Base-by-base conservation (phyloP, 2,888 invertebrate species). In the Synergus itoensis region DNA sequence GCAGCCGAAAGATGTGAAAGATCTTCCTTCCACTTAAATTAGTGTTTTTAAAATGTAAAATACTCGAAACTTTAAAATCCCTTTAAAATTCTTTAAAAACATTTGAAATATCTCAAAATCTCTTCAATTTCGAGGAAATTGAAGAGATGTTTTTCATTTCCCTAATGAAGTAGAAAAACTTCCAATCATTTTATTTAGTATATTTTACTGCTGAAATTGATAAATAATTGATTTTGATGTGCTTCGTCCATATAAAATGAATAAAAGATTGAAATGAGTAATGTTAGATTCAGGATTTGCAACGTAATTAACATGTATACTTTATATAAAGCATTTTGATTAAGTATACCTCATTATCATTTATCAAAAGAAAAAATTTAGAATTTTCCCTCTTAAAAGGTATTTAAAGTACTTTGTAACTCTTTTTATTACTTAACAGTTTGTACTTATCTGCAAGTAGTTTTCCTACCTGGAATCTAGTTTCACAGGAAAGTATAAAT, bases 241-340 rank as follows among this genome's bases (percentile, higher is more conserved):
- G 21, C 14, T 67, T 18, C 7, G 14, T 69, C 18, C 7, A 45
- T 69, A 14, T 69, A 14, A 28, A 48, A 69, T 69, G 36, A 69
- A 69, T 69, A 69, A 69, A 48, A 69, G 48, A 69, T 48, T 69
- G 5, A 16, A 48, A 69, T 69, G 8, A 21, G 43, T 21, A 67
- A 69, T 57, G 9, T 48, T 69, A 69, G 69, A 21, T 28, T 21
- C 21, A 28, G 21, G 21, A 9, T 48, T 48, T 21, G 36, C 48
- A n/a, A 41, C 8, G 45, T 28, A 45, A 69, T 21, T 48, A 28
- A 48, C 9, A 60, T 16, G 60, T 57, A 18, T 48, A 48, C 21
- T 48, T 28, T 28, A 48, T 69, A 28, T 69, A n/a, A 45, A 67
- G 18, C 11, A 41, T 67, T 48, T 48, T 48, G 69, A 57, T 18